phyloP scores from a whole-genome alignment of 1,140 invertebrate species.

The Melitaea cinxia region DNA sequence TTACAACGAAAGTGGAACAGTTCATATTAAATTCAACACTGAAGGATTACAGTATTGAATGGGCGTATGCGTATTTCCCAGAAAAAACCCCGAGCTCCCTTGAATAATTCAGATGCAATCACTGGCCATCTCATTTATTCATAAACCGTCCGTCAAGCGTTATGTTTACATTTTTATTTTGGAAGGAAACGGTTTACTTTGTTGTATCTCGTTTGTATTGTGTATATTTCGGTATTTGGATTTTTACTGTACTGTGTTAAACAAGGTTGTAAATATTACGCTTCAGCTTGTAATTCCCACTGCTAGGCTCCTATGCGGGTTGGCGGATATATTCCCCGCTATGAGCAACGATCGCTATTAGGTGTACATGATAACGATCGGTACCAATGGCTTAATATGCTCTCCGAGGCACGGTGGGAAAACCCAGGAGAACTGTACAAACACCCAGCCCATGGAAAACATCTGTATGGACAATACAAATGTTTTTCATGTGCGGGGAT shows the following conservation, averaged over 20 bases:
- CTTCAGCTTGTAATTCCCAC: too few species aligned
- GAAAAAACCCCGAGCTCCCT: conserved; percentile 39
- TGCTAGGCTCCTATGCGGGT: too few species aligned
- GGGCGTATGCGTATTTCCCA: conserved; percentile 36
- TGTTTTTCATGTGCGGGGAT: too few species aligned
- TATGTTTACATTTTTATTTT: conserved; percentile 39
- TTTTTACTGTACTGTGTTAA: background rate
- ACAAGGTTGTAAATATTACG: too few species aligned
- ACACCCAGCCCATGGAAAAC: too few species aligned
- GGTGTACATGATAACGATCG: too few species aligned
- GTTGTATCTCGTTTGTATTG: background rate
- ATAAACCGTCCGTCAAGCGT: conserved; percentile 45
- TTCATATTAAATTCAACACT: conserved; percentile 54
- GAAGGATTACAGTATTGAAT: conserved; percentile 56
- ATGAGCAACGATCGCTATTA: too few species aligned
- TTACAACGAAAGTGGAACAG: conserved; percentile 27
- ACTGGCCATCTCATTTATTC: conserved; percentile 67
- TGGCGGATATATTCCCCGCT: too few species aligned
- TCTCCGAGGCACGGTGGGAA: too few species aligned
- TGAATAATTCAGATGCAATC: conserved; percentile 71
- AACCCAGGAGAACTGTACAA: too few species aligned
- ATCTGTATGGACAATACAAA: too few species aligned
- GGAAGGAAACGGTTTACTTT: background rate
- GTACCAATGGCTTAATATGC: too few species aligned
- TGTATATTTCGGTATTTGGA: background rate